Evolutionary conservation across 2,797 vertebrate species (phyloP).

Genomic region (Gallinago solitaria): DNA sequence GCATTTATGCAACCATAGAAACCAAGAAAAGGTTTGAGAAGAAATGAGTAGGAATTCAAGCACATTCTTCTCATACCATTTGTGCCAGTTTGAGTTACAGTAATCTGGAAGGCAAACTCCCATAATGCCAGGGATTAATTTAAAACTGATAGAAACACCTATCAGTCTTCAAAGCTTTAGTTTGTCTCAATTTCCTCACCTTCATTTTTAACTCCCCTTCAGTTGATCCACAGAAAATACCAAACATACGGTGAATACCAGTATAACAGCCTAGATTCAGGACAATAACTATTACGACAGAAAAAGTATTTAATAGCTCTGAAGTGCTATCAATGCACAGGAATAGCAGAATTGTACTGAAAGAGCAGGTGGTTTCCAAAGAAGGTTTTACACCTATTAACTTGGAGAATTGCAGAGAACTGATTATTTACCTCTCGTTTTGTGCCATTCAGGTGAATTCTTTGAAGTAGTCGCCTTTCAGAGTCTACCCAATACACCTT

Average conservation of each 20-base stretch:
- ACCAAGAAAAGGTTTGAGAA: background rate
- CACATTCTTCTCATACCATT: background rate
- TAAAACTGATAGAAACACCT: background rate
- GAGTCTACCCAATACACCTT: slow-evolving; percentile 89
- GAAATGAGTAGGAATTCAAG: background rate
- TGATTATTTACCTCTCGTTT: slow-evolving; percentile 82
- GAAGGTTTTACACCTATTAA: background rate
- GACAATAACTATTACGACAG: background rate
- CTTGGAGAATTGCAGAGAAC: background rate
- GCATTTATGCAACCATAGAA: background rate
- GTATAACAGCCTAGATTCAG: background rate
- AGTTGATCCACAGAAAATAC: background rate
- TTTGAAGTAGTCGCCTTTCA: slow-evolving; percentile 83
- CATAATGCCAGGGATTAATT: background rate
- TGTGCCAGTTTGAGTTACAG: background rate
- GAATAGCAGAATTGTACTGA: background rate
- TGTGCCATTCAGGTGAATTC: slow-evolving; percentile 82
- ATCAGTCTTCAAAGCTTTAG: background rate
- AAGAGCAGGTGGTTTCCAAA: background rate
- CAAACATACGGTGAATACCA: background rate
- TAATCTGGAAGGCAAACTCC: background rate
- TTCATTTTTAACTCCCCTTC: background rate
- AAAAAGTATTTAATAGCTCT: background rate
- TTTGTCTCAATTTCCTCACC: background rate
- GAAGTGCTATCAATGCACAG: background rate